Percentiles rank a stretch among this genome's conserved stretches.
Conservation (phyloP, 2,888 invertebrate genomes). For the Ochropleura leucogaster region DNA sequence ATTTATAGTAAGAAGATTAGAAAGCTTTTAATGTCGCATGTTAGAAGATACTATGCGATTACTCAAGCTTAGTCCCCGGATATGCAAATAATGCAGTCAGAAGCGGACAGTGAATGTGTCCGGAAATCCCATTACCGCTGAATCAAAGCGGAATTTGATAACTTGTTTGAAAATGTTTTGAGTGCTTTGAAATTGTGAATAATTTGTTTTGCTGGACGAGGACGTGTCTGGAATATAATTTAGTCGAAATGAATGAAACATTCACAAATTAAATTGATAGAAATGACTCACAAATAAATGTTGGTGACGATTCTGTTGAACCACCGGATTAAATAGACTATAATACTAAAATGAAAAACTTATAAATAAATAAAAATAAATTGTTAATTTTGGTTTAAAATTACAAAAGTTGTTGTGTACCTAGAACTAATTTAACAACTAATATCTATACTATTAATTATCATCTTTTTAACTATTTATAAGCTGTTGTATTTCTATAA, state of each 20-base stretch:
- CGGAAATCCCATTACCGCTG: slow-evolving; percentile 33
- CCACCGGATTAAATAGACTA: too few species aligned
- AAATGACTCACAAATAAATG: neutral
- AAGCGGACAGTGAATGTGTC: slow-evolving; percentile 21
- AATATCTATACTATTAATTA: too few species aligned
- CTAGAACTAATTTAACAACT: too few species aligned
- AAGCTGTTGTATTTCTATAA: too few species aligned
- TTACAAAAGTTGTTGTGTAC: too few species aligned
- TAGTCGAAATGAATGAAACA: neutral
- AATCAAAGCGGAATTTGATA: slow-evolving; percentile 20
- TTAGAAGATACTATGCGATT: slow-evolving; percentile 9
- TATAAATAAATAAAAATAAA: too few species aligned
- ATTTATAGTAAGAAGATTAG: too few species aligned
- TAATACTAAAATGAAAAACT: too few species aligned
- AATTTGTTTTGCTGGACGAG: slow-evolving; percentile 7
- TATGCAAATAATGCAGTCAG: slow-evolving; percentile 47
- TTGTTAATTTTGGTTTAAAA: too few species aligned
- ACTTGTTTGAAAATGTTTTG: slow-evolving; percentile 22
- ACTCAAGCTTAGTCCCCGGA: slow-evolving; percentile 12
- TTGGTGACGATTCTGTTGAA: too few species aligned
- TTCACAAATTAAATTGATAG: neutral
- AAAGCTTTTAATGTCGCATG: slow-evolving; percentile 15
- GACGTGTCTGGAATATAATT: neutral
- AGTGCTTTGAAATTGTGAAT: slow-evolving; percentile 33
- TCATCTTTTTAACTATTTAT: too few species aligned